These are phyloP conservation scores for Triops cancriformis DNA, from an alignment of 1,140 invertebrate genomes.

Conservation along the genomic window DNA sequence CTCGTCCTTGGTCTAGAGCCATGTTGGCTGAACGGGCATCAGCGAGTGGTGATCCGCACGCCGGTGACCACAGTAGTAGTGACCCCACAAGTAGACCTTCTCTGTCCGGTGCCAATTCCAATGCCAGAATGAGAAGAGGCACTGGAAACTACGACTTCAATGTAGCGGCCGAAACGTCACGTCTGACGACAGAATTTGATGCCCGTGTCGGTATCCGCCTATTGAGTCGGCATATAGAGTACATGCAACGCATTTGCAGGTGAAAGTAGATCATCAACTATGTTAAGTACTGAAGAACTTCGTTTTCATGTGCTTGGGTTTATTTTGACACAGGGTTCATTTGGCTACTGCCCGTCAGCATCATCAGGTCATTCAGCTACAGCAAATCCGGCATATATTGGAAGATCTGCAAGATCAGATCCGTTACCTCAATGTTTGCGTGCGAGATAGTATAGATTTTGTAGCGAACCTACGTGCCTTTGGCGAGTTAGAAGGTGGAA, in stretches of 20 bases:
- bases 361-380: conserved; percentile 41
- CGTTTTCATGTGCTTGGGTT: not conserved
- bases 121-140: not conserved
- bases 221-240: conserved; percentile 41
- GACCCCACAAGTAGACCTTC: not conserved
- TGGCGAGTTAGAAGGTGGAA: not conserved
- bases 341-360: conserved; percentile 18
- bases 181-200: conserved; percentile 29
- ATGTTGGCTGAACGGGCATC: not conserved
- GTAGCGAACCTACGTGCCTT: conserved; percentile 14
- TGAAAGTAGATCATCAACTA: conserved; percentile 32
- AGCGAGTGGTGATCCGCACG: not conserved
- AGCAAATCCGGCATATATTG: conserved; percentile 53
- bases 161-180: not conserved
- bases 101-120: not conserved
- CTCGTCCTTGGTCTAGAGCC: not conserved
- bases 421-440: conserved; percentile 43
- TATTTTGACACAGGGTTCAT: not conserved
- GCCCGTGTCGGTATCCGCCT: conserved; percentile 37
- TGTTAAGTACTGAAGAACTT: conserved; percentile 12
- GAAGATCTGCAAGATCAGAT: conserved; percentile 53
- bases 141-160: not conserved
- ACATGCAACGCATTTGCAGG: conserved; percentile 42
- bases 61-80: not conserved
- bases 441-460: conserved; percentile 33